Percentiles rank a stretch among this genome's conserved stretches.
phyloP scores from a whole-genome alignment of 2,888 invertebrate species.

The Syrphus vitripennis region DNA sequence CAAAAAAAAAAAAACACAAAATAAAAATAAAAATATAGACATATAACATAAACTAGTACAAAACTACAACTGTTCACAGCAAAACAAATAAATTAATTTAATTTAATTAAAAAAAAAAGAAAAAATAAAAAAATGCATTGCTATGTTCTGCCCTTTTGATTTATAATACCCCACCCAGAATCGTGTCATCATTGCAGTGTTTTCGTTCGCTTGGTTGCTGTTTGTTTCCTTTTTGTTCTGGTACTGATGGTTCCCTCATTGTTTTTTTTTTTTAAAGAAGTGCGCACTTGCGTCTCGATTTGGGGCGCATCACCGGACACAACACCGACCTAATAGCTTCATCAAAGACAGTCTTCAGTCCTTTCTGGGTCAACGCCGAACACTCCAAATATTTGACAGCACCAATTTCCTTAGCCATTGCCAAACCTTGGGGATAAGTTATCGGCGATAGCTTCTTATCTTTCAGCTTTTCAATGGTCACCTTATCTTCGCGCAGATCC shows the following conservation, averaged over 20 bases:
- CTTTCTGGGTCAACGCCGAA: conserved; percentile 79
- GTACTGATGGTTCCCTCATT: too few relatives aligned
- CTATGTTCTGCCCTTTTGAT: conserved; percentile 28
- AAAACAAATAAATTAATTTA: conserved; percentile 26
- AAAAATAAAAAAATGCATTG: conserved; percentile 55
- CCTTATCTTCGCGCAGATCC: conserved; percentile 79
- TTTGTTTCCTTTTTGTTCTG: not conserved
- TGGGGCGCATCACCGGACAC: conserved; percentile 78
- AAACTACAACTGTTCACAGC: conserved; percentile 5
- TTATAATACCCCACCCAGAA: conserved; percentile 24
- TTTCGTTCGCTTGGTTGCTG: not conserved
- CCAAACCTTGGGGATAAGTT: conserved; percentile 79
- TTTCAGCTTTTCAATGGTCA: conserved; percentile 79
- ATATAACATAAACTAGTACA: not conserved
- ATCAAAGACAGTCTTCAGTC: conserved; percentile 79
- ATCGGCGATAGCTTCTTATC: conserved; percentile 79
- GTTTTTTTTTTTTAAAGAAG: conserved; percentile 33
- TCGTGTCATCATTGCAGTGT: not conserved
- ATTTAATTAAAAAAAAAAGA: not conserved
- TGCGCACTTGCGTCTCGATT: conserved; percentile 75
- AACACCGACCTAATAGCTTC: conserved; percentile 80
- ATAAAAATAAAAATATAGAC: not conserved
- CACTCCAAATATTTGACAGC: conserved; percentile 80
- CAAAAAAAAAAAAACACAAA: not conserved
- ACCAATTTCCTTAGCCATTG: conserved; percentile 80